phyloP scores from a whole-genome alignment of 2,797 vertebrate genomes.

The Lepus townsendii region DNA sequence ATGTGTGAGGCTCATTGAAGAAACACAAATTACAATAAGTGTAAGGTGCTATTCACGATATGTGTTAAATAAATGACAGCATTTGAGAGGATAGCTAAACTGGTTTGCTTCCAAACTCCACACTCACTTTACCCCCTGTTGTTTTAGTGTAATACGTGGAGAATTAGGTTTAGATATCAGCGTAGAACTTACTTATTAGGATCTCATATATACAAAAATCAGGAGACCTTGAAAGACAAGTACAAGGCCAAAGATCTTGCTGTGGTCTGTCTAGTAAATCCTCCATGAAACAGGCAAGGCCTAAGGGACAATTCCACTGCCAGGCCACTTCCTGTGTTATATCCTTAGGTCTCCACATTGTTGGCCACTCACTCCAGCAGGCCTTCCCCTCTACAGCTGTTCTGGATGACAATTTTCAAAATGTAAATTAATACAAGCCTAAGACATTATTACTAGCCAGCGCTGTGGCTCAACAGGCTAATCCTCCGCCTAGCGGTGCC shows the following conservation, averaged over 20 bases:
- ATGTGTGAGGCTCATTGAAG: neutral
- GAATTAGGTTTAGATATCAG: neutral
- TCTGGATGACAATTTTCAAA: conserved; percentile 26
- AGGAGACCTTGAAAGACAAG: neutral
- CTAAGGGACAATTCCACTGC: neutral
- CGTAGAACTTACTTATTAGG: neutral
- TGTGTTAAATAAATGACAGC: neutral
- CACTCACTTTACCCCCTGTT: neutral
- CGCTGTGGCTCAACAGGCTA: no score
- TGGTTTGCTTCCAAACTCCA: neutral
- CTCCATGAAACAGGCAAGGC: neutral
- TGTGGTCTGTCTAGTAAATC: neutral
- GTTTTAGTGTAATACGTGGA: neutral
- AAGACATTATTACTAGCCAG: neutral
- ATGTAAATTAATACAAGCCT: neutral
- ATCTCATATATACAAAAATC: neutral
- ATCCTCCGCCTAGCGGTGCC: no score
- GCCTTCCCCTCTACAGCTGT: conserved; percentile 34
- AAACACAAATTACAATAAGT: neutral
- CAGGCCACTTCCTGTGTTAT: conserved; percentile 59
- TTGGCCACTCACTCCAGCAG: conserved; percentile 11
- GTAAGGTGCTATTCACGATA: no score
- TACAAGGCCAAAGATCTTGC: neutral
- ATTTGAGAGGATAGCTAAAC: neutral
- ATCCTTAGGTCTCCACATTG: conserved; percentile 39